Percentiles rank a stretch among this genome's conserved stretches.
Conservation (phyloP, 2,797 vertebrate genomes). For the Syndactyla subalaris region DNA sequence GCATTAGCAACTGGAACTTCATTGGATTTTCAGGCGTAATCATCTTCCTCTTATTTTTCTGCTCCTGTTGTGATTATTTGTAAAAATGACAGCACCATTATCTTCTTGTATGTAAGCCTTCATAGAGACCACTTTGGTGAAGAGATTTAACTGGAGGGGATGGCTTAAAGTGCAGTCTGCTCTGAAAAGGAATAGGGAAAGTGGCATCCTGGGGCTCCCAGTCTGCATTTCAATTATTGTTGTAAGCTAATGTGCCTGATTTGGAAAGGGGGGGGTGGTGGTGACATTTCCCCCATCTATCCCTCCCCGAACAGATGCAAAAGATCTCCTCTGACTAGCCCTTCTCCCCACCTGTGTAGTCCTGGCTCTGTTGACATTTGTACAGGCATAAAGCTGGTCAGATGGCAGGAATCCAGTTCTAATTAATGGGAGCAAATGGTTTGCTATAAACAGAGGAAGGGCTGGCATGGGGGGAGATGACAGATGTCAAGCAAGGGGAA, state of each 20-base stretch:
- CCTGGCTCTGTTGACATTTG: conserved; percentile 6
- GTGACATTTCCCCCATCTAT: background rate
- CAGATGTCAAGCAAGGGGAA: conserved; percentile 57
- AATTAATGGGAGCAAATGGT: conserved; percentile 54
- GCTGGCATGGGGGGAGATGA: conserved; percentile 25
- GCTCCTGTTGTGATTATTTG: conserved; percentile 41
- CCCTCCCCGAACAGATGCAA: background rate
- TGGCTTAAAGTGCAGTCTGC: conserved; percentile 32
- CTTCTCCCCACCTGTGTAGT: conserved; percentile 1
- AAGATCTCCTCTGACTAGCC: background rate
- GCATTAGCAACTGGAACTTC: conserved; percentile 9
- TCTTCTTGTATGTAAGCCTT: conserved; percentile 31
- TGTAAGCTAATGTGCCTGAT: background rate
- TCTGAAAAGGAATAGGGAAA: conserved; percentile 15
- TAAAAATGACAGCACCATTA: conserved; percentile 56
- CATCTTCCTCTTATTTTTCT: conserved; percentile 39
- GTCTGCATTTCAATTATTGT: background rate
- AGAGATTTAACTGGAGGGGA: conserved; percentile 58
- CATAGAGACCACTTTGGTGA: conserved; percentile 11
- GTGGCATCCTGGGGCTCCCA: conserved; percentile 41
- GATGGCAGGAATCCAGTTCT: conserved; percentile 41
- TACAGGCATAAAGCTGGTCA: background rate
- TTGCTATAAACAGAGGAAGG: conserved; percentile 46
- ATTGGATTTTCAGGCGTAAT: background rate
- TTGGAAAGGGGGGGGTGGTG: background rate